Percentiles rank a stretch among this genome's conserved stretches.
Conservation (phyloP, 2,797 vertebrate species). For the Argyrosomus regius region DNA sequence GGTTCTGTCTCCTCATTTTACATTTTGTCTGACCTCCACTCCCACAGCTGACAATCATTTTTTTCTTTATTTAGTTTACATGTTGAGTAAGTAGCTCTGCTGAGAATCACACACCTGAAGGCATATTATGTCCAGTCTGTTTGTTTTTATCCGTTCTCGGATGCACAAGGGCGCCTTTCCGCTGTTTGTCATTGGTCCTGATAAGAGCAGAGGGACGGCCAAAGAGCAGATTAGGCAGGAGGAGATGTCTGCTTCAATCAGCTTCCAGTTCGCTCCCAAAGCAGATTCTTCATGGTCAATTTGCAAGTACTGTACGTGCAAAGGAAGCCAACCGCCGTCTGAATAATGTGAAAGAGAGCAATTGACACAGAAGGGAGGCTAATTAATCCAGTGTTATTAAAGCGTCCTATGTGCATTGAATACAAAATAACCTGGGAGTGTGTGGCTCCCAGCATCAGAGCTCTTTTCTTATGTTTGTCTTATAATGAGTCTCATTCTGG, state of each 20-base stretch:
- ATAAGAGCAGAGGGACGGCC: slow-evolving; percentile 11
- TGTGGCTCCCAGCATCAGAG: slow-evolving; percentile 17
- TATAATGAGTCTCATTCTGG: slow-evolving; percentile 37
- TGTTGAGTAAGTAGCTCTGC: not conserved
- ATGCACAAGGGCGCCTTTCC: not conserved
- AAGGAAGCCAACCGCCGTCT: slow-evolving; percentile 6
- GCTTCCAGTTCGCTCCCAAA: slow-evolving; percentile 40
- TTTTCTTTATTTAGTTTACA: slow-evolving; percentile 19
- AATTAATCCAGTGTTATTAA: slow-evolving; percentile 58
- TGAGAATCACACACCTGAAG: slow-evolving; percentile 19
- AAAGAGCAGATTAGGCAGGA: slow-evolving; percentile 30
- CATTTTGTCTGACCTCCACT: slow-evolving; percentile 32
- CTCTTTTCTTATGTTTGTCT: slow-evolving; percentile 37
- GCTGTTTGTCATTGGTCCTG: slow-evolving; percentile 6
- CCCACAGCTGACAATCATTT: slow-evolving; percentile 17
- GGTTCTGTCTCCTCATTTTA: slow-evolving; percentile 38
- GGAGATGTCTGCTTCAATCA: slow-evolving; percentile 46
- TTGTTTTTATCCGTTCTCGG: not conserved
- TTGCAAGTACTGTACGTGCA: slow-evolving; percentile 16
- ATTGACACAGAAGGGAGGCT: slow-evolving; percentile 27
- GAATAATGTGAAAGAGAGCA: slow-evolving; percentile 28
- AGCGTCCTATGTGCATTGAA: slow-evolving; percentile 39
- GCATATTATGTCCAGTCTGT: not conserved
- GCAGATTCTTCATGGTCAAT: slow-evolving; percentile 50
- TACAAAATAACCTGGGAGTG: slow-evolving; percentile 42